These are phyloP conservation scores for Mustelus asterias DNA, from an alignment of 2,113 vertebrate genomes.

Conservation along the genomic window DNA sequence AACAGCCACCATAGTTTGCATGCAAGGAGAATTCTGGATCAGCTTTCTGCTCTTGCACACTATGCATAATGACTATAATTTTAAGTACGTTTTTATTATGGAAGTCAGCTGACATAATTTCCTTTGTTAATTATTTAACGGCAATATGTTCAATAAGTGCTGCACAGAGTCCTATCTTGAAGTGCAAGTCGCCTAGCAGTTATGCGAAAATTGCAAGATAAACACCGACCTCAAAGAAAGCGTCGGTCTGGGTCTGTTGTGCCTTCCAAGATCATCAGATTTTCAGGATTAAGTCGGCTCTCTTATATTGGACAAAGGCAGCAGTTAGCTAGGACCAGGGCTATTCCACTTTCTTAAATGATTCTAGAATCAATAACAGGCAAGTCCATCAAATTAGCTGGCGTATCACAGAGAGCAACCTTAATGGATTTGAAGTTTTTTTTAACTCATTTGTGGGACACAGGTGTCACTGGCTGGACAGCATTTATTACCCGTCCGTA, in stretches of 20 bases:
- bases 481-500: too few relatives aligned
- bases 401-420: not conserved
- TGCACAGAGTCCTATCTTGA: not conserved
- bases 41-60: not conserved
- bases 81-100: conserved; percentile 17
- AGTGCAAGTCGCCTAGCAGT: not conserved
- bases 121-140: conserved; percentile 16
- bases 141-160: not conserved
- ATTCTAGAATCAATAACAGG: not conserved
- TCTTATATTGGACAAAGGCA: not conserved
- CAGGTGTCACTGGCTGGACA: too few relatives aligned
- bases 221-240: not conserved
- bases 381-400: not conserved
- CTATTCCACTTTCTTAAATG: not conserved
- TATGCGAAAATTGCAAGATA: not conserved
- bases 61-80: not conserved
- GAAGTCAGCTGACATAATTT: not conserved
- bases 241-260: not conserved
- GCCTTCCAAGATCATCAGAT: not conserved
- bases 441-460: too few relatives aligned
- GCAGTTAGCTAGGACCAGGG: not conserved
- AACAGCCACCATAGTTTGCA: conserved; percentile 9
- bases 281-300: not conserved
- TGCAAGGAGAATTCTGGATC: not conserved
- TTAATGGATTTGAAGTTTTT: not conserved